phyloP scores from a whole-genome alignment of 2,888 invertebrate species.

The Tetranychus piercei region DNA sequence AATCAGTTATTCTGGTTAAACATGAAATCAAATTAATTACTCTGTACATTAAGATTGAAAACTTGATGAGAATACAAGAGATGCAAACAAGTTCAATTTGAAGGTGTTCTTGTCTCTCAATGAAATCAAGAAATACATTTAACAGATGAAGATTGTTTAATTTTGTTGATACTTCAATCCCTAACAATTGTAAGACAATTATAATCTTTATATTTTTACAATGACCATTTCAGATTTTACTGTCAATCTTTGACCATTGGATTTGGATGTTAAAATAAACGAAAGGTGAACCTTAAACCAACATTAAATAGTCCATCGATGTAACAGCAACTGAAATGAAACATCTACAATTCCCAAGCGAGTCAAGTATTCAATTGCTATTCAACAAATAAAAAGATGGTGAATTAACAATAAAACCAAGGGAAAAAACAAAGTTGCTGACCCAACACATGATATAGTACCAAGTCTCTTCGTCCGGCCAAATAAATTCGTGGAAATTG shows the following conservation, averaged over 20 bases:
- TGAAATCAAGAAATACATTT: not conserved
- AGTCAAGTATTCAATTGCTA: not conserved
- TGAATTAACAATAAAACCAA: not conserved
- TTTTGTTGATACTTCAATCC: no score
- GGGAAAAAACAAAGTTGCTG: not conserved
- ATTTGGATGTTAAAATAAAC: not conserved
- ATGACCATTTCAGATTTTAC: not conserved
- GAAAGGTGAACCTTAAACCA: no score
- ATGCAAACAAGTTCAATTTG: no score
- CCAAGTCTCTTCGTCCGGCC: no score
- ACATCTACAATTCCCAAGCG: not conserved
- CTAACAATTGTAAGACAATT: no score
- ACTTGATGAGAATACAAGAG: not conserved
- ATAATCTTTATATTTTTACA: not conserved
- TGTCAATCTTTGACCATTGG: not conserved
- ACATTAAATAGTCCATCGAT: no score
- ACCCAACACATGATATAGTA: not conserved
- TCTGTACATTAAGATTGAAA: not conserved
- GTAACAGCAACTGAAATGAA: not conserved
- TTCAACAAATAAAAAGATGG: not conserved
- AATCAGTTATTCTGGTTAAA: not conserved
- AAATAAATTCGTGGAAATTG: no score
- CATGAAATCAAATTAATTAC: not conserved
- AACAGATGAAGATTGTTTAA: no score
- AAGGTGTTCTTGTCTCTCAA: not conserved